These are phyloP conservation scores for Trichacis sp. DNA, from an alignment of 2,888 invertebrate genomes.

Conservation along the genomic window DNA sequence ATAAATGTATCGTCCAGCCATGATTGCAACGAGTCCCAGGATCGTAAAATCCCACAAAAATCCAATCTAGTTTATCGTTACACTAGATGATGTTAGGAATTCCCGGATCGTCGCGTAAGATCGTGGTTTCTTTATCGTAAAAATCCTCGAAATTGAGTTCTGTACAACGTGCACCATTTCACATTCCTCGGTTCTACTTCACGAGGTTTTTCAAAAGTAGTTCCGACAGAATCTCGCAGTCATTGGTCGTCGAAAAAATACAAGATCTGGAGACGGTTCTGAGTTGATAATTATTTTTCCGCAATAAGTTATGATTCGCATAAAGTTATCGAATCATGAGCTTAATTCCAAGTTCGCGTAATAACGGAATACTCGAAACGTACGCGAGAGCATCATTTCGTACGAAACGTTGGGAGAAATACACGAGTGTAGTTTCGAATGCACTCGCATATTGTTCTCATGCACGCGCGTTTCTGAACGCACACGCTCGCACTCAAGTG, in stretches of 20 bases:
- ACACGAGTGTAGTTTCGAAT: background rate
- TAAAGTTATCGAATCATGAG: background rate
- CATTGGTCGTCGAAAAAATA: too few species aligned
- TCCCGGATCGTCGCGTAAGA: background rate
- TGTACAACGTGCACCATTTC: background rate
- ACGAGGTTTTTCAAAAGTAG: too few species aligned
- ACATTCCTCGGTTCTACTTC: too few species aligned
- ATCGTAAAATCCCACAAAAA: background rate
- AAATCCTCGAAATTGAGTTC: constrained; percentile 2
- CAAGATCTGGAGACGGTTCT: too few species aligned
- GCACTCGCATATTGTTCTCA: constrained; percentile 18
- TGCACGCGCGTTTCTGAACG: constrained; percentile 10
- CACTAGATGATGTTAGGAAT: background rate
- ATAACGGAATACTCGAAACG: background rate
- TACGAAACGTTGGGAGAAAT: background rate
- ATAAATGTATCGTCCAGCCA: background rate
- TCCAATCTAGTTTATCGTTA: background rate
- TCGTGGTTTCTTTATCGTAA: background rate
- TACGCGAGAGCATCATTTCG: background rate
- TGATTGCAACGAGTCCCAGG: background rate
- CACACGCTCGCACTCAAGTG: constrained; percentile 21
- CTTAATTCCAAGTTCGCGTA: background rate
- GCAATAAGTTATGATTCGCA: background rate
- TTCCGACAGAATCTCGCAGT: too few species aligned
- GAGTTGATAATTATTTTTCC: background rate